phyloP scores from a whole-genome alignment of 2,888 invertebrate genomes.

The Hoplodrina ambigua region DNA sequence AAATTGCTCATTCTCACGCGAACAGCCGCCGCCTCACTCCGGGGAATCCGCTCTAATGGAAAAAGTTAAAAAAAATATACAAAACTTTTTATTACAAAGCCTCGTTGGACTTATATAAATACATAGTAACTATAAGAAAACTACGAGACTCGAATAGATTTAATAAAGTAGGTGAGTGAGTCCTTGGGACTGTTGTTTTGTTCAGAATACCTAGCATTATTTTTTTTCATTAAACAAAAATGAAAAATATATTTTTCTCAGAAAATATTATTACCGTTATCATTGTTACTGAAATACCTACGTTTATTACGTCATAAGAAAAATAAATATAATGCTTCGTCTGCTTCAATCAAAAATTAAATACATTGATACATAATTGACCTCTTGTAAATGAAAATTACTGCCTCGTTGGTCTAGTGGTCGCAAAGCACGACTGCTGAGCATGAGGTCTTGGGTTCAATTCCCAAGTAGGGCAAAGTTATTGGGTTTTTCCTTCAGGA shows the following conservation, averaged over 20 bases:
- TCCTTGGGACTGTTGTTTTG: neutral
- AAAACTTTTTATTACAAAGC: slow-evolving; percentile 85
- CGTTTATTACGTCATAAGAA: too few relatives aligned
- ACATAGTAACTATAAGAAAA: slow-evolving; percentile 59
- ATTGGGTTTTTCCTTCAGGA: too few relatives aligned
- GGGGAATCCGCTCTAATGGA: slow-evolving; percentile 87
- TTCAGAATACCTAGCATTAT: neutral
- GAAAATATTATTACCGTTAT: too few relatives aligned
- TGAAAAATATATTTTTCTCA: too few relatives aligned
- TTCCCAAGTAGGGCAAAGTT: too few relatives aligned
- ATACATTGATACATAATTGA: slow-evolving; percentile 1
- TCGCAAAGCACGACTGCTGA: too few relatives aligned
- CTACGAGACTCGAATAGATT: slow-evolving; percentile 54
- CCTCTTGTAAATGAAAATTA: neutral
- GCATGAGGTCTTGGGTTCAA: too few relatives aligned
- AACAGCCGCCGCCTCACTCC: slow-evolving; percentile 82
- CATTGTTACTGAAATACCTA: too few relatives aligned
- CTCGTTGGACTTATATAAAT: slow-evolving; percentile 69
- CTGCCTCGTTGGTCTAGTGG: neutral
- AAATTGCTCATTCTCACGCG: slow-evolving; percentile 90
- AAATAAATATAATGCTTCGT: neutral
- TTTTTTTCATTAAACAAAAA: too few relatives aligned
- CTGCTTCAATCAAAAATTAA: slow-evolving; percentile 2
- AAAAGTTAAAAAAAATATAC: slow-evolving; percentile 88
- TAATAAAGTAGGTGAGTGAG: slow-evolving; percentile 13